Conservation (phyloP, 2,113 vertebrate genomes). For the Coptodon rendalli region DNA sequence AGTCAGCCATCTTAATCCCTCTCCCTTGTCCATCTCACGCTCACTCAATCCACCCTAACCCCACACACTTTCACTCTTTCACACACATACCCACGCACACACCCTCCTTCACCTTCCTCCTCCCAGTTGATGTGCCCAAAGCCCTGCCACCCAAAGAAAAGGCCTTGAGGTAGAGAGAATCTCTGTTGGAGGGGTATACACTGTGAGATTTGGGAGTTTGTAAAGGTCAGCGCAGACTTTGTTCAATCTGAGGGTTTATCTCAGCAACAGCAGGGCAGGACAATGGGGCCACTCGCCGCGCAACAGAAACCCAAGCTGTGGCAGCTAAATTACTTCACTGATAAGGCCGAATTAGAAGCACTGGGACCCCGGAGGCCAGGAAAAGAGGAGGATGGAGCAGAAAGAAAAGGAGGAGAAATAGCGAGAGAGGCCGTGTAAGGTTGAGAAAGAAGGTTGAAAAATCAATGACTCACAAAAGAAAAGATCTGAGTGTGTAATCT, state of each 20-base stretch:
- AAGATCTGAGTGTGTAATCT: constrained; percentile 19
- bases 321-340: constrained; percentile 86
- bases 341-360: constrained; percentile 87
- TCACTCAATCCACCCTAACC: constrained; percentile 75
- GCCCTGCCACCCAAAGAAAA: constrained; percentile 77
- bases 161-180: constrained; percentile 65
- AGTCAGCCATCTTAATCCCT: constrained; percentile 84
- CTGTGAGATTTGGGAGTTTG: constrained; percentile 84
- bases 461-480: constrained; percentile 47
- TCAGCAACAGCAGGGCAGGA: constrained; percentile 86
- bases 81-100: constrained; percentile 62
- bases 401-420: constrained; percentile 45
- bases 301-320: constrained; percentile 93
- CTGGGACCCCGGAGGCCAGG: constrained; percentile 79
- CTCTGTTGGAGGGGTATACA: constrained; percentile 67
- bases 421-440: constrained; percentile 1
- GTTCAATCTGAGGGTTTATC: constrained; percentile 98
- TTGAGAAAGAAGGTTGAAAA: constrained; percentile 22
- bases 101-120: constrained; percentile 66
- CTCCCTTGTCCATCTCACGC: constrained; percentile 63
- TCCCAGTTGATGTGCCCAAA: constrained; percentile 63
- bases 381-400: constrained; percentile 45
- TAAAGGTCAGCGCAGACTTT: constrained; percentile 94
- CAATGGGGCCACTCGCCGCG: constrained; percentile 87
- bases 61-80: constrained; percentile 61